Evolutionary conservation across 1,140 invertebrate species (phyloP).

Genomic region (Hycleus phaleratus): DNA sequence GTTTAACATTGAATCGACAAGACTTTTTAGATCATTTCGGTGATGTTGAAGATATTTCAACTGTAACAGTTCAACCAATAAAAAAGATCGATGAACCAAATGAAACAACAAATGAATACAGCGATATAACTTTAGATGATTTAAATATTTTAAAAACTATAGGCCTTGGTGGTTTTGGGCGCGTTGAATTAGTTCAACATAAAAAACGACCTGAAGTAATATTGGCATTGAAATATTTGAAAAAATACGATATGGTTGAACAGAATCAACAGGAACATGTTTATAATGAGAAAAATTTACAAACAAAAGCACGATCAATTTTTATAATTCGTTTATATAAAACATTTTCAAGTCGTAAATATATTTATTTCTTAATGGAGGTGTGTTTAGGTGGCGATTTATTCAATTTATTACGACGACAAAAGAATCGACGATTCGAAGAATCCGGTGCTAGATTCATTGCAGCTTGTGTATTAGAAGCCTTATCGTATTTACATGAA

Average conservation of each 20-base stretch:
- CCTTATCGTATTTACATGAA: conserved; percentile 82
- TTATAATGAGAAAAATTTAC: conserved; percentile 86
- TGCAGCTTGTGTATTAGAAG: conserved; percentile 77
- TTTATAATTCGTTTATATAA: conserved; percentile 68
- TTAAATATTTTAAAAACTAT: conserved; percentile 77
- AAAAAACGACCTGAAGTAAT: conserved; percentile 54
- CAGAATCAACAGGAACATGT: conserved; percentile 88
- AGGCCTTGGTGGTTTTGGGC: conserved; percentile 88
- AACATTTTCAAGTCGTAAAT: conserved; percentile 91
- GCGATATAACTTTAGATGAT: conserved; percentile 65
- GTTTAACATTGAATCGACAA: conserved; percentile 79
- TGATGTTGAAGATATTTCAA: conserved; percentile 34
- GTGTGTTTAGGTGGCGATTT: conserved; percentile 94
- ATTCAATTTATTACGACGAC: conserved; percentile 84
- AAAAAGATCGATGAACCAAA: conserved; percentile 2
- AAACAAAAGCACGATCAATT: conserved; percentile 59
- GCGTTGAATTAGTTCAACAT: conserved; percentile 70
- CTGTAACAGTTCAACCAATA: conserved; percentile 13
- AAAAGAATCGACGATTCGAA: conserved; percentile 68
- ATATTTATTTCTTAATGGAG: conserved; percentile 96
- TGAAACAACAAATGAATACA: conserved; percentile 51
- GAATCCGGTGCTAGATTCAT: conserved; percentile 82
- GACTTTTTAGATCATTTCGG: conserved; percentile 35
- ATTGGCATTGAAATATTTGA: conserved; percentile 86
- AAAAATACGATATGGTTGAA: conserved; percentile 87